Evolutionary conservation across 2,888 invertebrate species (phyloP).

Genomic region (Troglohyphantes excavatus): DNA sequence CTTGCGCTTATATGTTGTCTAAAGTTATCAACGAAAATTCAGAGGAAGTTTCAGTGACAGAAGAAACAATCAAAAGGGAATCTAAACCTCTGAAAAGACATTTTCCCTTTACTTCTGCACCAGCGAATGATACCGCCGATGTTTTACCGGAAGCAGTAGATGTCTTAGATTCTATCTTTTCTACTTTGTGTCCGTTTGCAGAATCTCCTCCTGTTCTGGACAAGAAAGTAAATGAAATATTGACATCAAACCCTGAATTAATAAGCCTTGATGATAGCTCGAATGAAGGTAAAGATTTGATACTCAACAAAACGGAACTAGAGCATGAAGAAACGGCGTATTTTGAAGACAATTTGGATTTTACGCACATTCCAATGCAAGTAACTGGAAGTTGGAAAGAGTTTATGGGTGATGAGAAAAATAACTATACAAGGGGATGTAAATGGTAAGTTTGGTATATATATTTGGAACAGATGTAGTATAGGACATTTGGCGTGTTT

Average conservation of each 20-base stretch:
- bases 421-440: conserved; percentile 71
- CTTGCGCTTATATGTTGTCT: conserved; percentile 9
- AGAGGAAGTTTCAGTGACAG: neutral
- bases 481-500: too few species aligned
- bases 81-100: neutral
- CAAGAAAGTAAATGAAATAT: neutral
- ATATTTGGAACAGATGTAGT: too few species aligned
- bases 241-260: neutral
- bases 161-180: conserved; percentile 13
- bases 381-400: conserved; percentile 68
- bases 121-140: neutral
- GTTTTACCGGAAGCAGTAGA: neutral
- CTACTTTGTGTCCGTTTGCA: conserved; percentile 13
- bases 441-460: conserved; percentile 68
- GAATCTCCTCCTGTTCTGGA: neutral
- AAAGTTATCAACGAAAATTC: neutral
- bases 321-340: neutral
- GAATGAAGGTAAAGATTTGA: neutral
- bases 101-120: neutral
- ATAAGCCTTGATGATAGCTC: neutral
- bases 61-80: neutral
- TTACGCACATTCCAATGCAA: conserved; percentile 45
- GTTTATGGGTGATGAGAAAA: conserved; percentile 6
- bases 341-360: conserved; percentile 35
- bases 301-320: neutral